These are phyloP conservation scores for Hirtodrosophila duncani DNA, from an alignment of 2,888 invertebrate genomes.

Conservation along the genomic window DNA sequence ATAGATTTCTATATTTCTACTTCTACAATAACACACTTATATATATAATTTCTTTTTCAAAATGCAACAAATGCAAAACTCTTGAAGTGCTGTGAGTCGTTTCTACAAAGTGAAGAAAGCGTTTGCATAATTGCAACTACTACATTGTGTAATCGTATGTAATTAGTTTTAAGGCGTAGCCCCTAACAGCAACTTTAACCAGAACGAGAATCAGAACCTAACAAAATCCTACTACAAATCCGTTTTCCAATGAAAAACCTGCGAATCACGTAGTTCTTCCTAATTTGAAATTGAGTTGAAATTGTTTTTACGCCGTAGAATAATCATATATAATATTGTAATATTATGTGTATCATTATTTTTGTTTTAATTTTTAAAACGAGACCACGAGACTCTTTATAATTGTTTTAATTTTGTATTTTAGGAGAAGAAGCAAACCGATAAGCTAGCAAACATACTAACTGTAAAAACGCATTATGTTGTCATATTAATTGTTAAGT, in stretches of 20 bases:
- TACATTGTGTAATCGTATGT: conserved; percentile 9
- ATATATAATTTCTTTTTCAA: conserved; percentile 35
- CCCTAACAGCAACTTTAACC: conserved; percentile 10
- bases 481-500: conserved; percentile 64
- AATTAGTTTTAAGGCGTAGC: conserved; percentile 41
- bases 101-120: conserved; percentile 34
- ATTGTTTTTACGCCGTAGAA: conserved; percentile 9
- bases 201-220: too few species aligned
- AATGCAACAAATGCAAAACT: conserved; percentile 49
- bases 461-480: conserved; percentile 50
- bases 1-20: too few species aligned
- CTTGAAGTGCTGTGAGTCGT: conserved; percentile 75
- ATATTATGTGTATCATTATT: conserved; percentile 26
- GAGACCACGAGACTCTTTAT: conserved; percentile 64
- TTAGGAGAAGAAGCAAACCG: conserved; percentile 35
- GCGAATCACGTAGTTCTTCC: conserved; percentile 64
- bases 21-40: conserved; percentile 19
- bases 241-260: conserved; percentile 19
- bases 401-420: conserved; percentile 50
- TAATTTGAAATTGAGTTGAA: conserved; percentile 44
- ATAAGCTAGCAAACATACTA: conserved; percentile 34
- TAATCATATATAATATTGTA: conserved; percentile 3
- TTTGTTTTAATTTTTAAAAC: conserved; percentile 36
- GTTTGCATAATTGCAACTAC: conserved; percentile 3
- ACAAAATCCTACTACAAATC: conserved; percentile 16